Evolutionary conservation across 2,888 invertebrate genomes (phyloP).

Genomic region (Aricia artaxerxes): DNA sequence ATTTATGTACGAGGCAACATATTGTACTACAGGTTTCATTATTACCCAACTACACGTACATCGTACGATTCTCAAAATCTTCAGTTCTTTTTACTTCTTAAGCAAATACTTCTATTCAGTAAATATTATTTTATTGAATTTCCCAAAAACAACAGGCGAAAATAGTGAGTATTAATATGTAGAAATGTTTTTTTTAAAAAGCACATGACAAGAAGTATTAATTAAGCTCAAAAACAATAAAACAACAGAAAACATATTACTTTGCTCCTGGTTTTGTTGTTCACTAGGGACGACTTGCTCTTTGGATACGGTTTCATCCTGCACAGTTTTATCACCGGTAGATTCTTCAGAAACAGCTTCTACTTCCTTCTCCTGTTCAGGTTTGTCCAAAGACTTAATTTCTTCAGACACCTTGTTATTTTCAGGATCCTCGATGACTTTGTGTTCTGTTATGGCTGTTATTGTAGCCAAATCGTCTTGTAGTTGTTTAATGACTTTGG

Average conservation of each 20-base stretch:
- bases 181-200: no score
- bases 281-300: no score
- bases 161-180: no score
- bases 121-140: neutral
- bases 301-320: no score
- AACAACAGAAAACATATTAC: neutral
- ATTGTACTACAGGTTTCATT: no score
- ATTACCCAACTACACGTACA: no score
- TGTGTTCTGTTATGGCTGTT: constrained; percentile 50
- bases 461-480: constrained; percentile 57
- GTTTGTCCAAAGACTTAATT: neutral
- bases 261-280: neutral
- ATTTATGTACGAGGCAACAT: no score
- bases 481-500: constrained; percentile 53
- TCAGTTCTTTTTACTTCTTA: no score
- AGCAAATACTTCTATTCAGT: no score
- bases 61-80: no score
- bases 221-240: neutral
- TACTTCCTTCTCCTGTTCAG: neutral
- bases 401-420: neutral
- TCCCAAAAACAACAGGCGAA: neutral
- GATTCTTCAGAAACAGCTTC: neutral
- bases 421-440: neutral
- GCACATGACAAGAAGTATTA: neutral
- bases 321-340: no score